Percentiles rank a stretch among this genome's conserved stretches.
Conservation (phyloP, 2,888 invertebrate species). For the Drosophila prolongata region DNA sequence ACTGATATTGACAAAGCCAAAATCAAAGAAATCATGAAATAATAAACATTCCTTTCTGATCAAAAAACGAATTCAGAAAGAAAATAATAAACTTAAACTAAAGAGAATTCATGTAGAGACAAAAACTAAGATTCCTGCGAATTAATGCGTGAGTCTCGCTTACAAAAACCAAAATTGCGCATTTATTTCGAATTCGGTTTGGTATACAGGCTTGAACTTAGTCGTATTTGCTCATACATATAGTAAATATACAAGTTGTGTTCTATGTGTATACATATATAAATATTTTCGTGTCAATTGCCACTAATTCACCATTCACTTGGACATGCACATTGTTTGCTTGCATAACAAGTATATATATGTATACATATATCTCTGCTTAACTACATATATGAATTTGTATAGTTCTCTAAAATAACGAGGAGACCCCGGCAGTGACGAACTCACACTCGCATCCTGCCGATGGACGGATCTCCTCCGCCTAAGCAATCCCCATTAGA, state of each 20-base stretch:
- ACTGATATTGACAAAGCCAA: too few relatives aligned
- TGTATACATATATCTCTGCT: slow-evolving; percentile 39
- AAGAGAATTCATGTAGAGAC: too few relatives aligned
- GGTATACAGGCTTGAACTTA: slow-evolving; percentile 74
- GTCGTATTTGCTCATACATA: slow-evolving; percentile 39
- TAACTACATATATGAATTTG: slow-evolving; percentile 30
- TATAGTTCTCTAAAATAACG: slow-evolving; percentile 37
- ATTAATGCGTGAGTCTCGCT: not conserved
- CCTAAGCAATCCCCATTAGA: not conserved
- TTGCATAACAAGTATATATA: slow-evolving; percentile 39
- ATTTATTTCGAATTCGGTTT: slow-evolving; percentile 56
- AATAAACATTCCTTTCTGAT: too few relatives aligned
- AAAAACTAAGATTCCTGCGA: not conserved
- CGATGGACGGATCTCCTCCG: slow-evolving; percentile 14
- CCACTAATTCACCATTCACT: slow-evolving; percentile 39
- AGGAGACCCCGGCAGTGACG: slow-evolving; percentile 18
- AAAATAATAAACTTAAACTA: not conserved
- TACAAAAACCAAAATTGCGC: slow-evolving; percentile 48
- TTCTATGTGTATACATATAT: slow-evolving; percentile 40
- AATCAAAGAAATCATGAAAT: too few relatives aligned
- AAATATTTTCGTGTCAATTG: slow-evolving; percentile 45
- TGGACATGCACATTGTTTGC: slow-evolving; percentile 29
- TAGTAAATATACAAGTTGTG: slow-evolving; percentile 34
- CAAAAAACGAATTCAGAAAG: too few relatives aligned
- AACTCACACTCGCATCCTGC: not conserved